Evolutionary conservation across 2,113 vertebrate species (phyloP), one percentile per base, ranked within the genome.

Genomic region (Alethe diademata): DNA sequence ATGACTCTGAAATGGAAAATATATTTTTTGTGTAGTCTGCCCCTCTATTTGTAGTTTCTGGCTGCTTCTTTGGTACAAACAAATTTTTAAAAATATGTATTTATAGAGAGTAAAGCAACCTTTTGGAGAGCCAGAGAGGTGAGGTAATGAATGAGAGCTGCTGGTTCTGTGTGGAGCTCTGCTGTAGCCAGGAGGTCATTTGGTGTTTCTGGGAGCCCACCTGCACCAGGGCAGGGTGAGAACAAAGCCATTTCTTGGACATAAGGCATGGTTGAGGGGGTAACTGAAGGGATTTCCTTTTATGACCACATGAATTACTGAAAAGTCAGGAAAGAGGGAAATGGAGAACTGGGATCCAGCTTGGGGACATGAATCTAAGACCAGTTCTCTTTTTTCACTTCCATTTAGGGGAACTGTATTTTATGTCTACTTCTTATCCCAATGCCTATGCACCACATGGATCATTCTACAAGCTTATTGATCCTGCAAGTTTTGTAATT

Each of bases 331-430:
- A 36, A 85, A 78, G 31, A 47, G 18, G 26, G 36, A 51, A 90
- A 56, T 19, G 8, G 29, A 74, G 23, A 89, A 45, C 12, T 54
- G 60, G 11, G 35, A 61, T 76, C 91, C 28, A 56, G 36, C 54
- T 66, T 85, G 22, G 47, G 25, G 19, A 33, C 8, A 40, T 80
- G 36, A 82, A 73, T 45, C 48, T 69, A 57, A 81, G 12, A 43
- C 19, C 15, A 19, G 12, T 87, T 38, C 83, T 78, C 4, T 70
- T 31, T 28, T 57, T 25, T 78, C 36, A 9, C 64, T 90, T 95
- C 58, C 60, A 20, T 36, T 92, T 93, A 99, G 98, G 98, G 64
- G 98, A 99, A 90, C 96, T 99, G 38, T 99, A 99, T 96, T 99
- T 99, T 94, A 90, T 99, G 95, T 98, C 98, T 51, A 98, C 98